A percentile compares a stretch with the other conserved stretches of the same genome.
Conservation (phyloP, 64 coral and sea anemone genomes). For the Dendrophyllia cribrosa region DNA sequence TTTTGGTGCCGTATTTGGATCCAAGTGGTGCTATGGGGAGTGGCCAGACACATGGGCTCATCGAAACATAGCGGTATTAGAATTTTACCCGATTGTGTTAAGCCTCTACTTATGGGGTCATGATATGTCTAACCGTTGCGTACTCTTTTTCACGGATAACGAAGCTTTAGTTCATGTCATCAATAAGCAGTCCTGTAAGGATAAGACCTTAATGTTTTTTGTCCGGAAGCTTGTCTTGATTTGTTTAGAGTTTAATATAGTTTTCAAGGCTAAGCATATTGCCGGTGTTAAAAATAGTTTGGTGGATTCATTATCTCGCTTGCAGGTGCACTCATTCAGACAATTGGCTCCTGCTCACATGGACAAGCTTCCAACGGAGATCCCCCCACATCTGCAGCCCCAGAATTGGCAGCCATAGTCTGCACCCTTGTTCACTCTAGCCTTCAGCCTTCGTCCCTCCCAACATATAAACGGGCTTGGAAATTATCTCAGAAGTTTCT, state of each 20-base stretch:
- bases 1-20: constrained; percentile 9
- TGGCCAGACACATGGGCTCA: neutral
- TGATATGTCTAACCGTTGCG: too few relatives aligned
- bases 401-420: constrained; percentile 45
- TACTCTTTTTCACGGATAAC: too few relatives aligned
- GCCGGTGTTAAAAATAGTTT: too few relatives aligned
- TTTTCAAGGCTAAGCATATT: too few relatives aligned
- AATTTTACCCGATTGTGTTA: too few relatives aligned
- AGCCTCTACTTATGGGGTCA: too few relatives aligned
- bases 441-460: constrained; percentile 46
- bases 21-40: constrained; percentile 32
- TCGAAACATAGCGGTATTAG: too few relatives aligned
- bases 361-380: constrained; percentile 42
- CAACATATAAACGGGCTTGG: constrained; percentile 52
- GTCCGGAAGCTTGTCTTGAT: too few relatives aligned
- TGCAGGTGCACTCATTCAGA: constrained; percentile 31
- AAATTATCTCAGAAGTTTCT: constrained; percentile 26
- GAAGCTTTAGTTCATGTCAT: too few relatives aligned
- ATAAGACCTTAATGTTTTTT: too few relatives aligned
- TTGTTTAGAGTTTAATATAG: too few relatives aligned
- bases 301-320: neutral
- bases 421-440: constrained; percentile 5
- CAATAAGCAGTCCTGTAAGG: too few relatives aligned
- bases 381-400: constrained; percentile 46
- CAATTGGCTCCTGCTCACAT: neutral